Base-by-base conservation (phyloP, 2,888 invertebrate species). In the Caradrina clavipalpis region DNA sequence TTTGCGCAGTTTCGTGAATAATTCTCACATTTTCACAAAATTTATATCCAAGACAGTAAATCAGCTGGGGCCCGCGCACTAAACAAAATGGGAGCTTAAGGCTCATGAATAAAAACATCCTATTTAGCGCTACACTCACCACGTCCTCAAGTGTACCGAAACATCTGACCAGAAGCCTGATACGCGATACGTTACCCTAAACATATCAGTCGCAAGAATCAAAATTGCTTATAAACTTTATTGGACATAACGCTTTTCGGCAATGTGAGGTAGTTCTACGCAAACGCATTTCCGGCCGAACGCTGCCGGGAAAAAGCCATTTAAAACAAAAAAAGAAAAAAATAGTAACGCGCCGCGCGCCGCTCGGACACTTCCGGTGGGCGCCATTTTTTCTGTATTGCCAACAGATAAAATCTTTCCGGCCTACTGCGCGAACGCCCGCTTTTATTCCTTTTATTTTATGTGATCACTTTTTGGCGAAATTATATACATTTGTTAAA, bases 371-470 rank as follows among this genome's bases (percentile, higher is more conserved):
- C 96, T 96, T 96, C 96, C 96, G 96, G 96, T 96, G 95, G 95
- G 94, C 96, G 95, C 96, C 95, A 95, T 96, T 96, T 95, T 96
- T 96, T 95, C 95, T 96, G 95, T 96, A 96, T 95, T 95, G 95
- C 95, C 94, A 95, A 94, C 95, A 95, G 96, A 96, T 96, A 96
- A 95, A 96, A 96, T 96, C 96, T 96, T 96, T 96, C 95, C 95
- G 93, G 93, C 94, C 95, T 95, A 95, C 94, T 95, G 95, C 95
- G 87, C 94, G 89, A 90, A 93, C 94, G 91, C 91, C 91, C 91
- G 93, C 89, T 92, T 91, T 93, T 93, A 90, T 93, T 92, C 91
- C 90, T 90, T 93, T 92, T 91, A 91, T 93, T 92, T 91, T 89
- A 89, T 90, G 86, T 89, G 90, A 94, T 93, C 89, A 88, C 87